Conservation (phyloP, 2,113 vertebrate genomes). For the Protobothrops flavoviridis region DNA sequence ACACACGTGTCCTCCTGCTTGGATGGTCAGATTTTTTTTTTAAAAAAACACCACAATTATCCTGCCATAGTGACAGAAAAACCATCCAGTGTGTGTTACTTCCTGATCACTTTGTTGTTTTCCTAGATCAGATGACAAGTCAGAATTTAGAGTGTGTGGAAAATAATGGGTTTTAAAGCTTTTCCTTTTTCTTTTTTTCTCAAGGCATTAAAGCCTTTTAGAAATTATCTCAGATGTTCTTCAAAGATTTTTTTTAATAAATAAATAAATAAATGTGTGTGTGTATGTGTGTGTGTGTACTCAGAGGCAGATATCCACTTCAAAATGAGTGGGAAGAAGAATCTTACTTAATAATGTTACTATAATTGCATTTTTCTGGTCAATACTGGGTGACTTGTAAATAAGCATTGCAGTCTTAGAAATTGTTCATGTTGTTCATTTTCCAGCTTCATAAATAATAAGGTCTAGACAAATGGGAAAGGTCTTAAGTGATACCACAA, state of each 20-base stretch:
- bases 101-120: conserved; percentile 51
- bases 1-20: conserved; percentile 48
- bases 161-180: conserved; percentile 54
- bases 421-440: conserved; percentile 24
- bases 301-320: neutral
- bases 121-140: conserved; percentile 49
- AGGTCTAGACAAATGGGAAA: neutral
- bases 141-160: conserved; percentile 49
- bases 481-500: too few relatives aligned
- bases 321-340: conserved; percentile 2
- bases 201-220: conserved; percentile 12
- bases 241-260: neutral
- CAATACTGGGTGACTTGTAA: neutral
- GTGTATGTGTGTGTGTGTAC: neutral
- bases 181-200: neutral
- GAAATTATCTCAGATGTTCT: conserved; percentile 21
- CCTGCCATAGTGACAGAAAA: conserved; percentile 20
- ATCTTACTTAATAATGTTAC: neutral
- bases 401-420: conserved; percentile 12
- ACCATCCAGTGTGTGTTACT: conserved; percentile 38
- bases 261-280: too few relatives aligned
- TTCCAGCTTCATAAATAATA: neutral
- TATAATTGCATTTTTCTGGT: conserved; percentile 9
- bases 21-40: conserved; percentile 46
- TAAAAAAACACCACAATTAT: conserved; percentile 35